Evolutionary conservation across 2,888 invertebrate species (phyloP), one percentile per base, ranked within the genome.

Genomic region (Buathra laborator): DNA sequence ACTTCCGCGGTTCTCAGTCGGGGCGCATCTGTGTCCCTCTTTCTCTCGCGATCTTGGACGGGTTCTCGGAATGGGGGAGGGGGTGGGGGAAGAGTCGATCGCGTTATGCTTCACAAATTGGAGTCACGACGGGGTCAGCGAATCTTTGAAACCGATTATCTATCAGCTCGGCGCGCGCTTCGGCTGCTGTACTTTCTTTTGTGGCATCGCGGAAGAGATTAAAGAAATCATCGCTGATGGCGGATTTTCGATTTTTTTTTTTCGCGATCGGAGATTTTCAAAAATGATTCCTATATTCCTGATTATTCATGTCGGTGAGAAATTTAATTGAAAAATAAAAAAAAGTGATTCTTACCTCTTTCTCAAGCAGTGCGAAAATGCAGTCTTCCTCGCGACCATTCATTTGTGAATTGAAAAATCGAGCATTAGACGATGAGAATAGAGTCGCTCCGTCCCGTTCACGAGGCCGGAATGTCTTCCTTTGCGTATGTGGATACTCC

Each of bases 401-500:
- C 82, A 85, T 75, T 76, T 75, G 75, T 37, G 16, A 51, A 29
- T 32, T 10, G 44, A 12, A 51, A 72, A 53, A 70, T 32, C 72
- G 83, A 77, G 64, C 46, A 74, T 74, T 48, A 24, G 79, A 81
- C 71, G 81, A 64, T 43, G 78, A 78, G 56, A 44, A 53, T 71
- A 48, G 59, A 71, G 56, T 53, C 12, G 76, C 68, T 59, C 14
- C n/a, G 56, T 56, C 43, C 59, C 59, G 62, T 3, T n/a, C 12
- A 16, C 44, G 10, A 72, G 16, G 16, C 6, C 43, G 10, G 48
- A 64, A 90, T 93, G 92, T 92, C 94, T 93, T 88, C 94, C 94
- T 87, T 94, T 94, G 66, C 94, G 91, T 86, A 94, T 93, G 89
- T 93, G 91, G 87, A 94, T 93, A 90, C 92, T 93, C 94, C 94